These are phyloP conservation scores for Scaptomyza hsui DNA, from an alignment of 1,140 invertebrate species.

Conservation along the genomic window DNA sequence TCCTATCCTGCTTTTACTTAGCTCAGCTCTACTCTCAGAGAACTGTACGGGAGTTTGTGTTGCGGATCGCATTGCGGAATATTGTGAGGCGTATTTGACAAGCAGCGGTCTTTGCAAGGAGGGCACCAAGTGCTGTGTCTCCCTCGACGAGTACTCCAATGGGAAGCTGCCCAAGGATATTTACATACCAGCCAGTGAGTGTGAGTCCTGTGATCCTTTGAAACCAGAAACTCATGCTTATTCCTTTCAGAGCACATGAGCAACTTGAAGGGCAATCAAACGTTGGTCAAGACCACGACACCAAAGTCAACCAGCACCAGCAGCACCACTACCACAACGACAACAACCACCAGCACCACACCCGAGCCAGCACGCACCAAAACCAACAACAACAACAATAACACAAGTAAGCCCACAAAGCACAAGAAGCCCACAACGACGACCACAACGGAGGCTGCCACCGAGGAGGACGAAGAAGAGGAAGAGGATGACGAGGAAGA, in stretches of 20 bases:
- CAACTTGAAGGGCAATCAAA: conserved; percentile 67
- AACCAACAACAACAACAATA: conserved; percentile 61
- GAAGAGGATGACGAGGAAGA: conserved; percentile 53
- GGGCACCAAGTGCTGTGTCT: conserved; percentile 90
- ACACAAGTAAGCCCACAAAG: conserved; percentile 61
- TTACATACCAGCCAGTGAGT: conserved; percentile 87
- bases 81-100: conserved; percentile 93
- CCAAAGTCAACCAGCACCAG: conserved; percentile 38
- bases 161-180: conserved; percentile 89
- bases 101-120: conserved; percentile 88
- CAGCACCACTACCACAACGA: conserved; percentile 37
- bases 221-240: not conserved
- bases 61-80: conserved; percentile 90
- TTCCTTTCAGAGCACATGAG: conserved; percentile 66
- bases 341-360: conserved; percentile 61
- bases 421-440: conserved; percentile 62
- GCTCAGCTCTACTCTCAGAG: conserved; percentile 22
- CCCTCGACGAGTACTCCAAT: conserved; percentile 88
- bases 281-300: conserved; percentile 52
- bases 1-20: not conserved
- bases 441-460: conserved; percentile 55
- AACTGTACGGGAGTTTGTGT: conserved; percentile 93
- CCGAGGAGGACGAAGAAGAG: conserved; percentile 60
- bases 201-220: not conserved
- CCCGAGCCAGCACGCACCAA: conserved; percentile 83